Evolutionary conservation across 2,113 vertebrate genomes (phyloP), one percentile per base, ranked within the genome.

Genomic region (Zosterops borbonicus): DNA sequence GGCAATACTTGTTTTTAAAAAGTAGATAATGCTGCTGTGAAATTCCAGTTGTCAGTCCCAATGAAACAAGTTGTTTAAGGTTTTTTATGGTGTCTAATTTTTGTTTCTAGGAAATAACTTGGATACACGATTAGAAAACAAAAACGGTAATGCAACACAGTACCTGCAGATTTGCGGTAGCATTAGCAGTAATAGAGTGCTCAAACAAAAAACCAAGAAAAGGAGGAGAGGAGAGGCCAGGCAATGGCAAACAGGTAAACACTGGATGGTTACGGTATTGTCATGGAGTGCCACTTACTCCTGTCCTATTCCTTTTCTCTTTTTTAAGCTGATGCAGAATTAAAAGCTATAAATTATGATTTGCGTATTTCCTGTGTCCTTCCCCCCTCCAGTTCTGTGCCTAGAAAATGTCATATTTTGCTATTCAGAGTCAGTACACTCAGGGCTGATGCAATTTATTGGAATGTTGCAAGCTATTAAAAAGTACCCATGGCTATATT

Each of bases 201-300:
- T 99, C 85, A 99, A 99, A 97, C 98, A 99, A 95, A 99, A 99
- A 98, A 90, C 98, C 83, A 99, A 98, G 98, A 99, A 99, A 98
- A 99, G 98, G 98, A 99, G 98, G 97, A 99, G 99, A 97, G 99
- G 99, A 91, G 99, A 99, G 83, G 96, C 98, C 25, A 98, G 99
- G 83, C 99, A 99, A 97, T 99, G 98, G 98, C 99, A 99, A 98
- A 99, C 99, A 96, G 99, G 99, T 99, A 98, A 97, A 96, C 94
- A 96, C 76, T 96, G 94, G 92, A 88, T 67, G 92, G 92, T 63
- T 90, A 86, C 77, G 89, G 21, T 96, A 80, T 89, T 97, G 78
- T 97, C 87, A 94, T 44, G 35, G 92, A 44, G 93, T 95, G 81
- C 47, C 94, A 83, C 64, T 93, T 67, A 23, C 93, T 96, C 95